These are phyloP conservation scores for Caradrina kadenii DNA, from an alignment of 2,888 invertebrate genomes.

Conservation along the genomic window DNA sequence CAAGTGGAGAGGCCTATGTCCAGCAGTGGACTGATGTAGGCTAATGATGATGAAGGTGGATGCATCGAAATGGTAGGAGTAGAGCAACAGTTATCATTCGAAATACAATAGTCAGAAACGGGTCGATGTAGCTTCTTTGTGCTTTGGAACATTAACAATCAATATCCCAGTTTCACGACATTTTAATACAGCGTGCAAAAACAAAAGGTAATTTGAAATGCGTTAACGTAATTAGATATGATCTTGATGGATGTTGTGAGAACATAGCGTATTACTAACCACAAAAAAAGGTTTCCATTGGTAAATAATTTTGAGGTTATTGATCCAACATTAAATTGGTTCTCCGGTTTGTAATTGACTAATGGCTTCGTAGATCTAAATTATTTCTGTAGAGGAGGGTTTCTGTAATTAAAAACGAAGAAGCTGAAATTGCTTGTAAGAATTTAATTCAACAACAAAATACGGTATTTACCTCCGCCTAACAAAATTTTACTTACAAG, in stretches of 20 bases:
- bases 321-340: conserved; percentile 60
- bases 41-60: too few species aligned
- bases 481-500: background rate
- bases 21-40: too few species aligned
- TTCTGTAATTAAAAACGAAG: conserved; percentile 3
- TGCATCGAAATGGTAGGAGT: too few species aligned
- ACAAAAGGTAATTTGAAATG: conserved; percentile 73
- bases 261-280: conserved; percentile 63
- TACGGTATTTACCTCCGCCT: background rate
- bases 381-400: conserved; percentile 21
- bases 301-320: conserved; percentile 63
- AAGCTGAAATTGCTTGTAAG: background rate
- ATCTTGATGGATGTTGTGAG: conserved; percentile 78
- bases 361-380: conserved; percentile 41
- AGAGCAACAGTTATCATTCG: too few species aligned
- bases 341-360: conserved; percentile 33
- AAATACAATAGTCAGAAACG: too few species aligned
- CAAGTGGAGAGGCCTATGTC: too few species aligned
- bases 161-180: conserved; percentile 24
- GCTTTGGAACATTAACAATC: background rate
- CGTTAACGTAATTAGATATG: conserved; percentile 75
- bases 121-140: too few species aligned
- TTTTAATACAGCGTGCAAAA: conserved; percentile 50
- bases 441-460: background rate
- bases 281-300: conserved; percentile 64